phyloP scores from a whole-genome alignment of 2,888 invertebrate species.

The Brachypterus glaber region DNA sequence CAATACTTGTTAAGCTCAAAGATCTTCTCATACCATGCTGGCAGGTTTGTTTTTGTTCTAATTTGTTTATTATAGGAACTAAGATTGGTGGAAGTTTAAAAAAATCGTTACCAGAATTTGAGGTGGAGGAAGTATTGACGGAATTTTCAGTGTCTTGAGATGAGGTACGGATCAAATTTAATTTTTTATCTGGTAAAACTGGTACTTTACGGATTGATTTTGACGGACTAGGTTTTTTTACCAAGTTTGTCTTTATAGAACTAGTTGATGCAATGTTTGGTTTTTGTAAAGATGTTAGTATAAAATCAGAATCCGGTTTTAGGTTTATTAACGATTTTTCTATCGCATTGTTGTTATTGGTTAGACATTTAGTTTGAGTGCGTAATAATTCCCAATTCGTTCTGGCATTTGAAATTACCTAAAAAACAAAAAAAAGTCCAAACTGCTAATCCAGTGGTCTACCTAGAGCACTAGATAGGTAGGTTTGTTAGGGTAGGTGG shows the following conservation, averaged over 20 bases:
- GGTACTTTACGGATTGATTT: constrained; percentile 33
- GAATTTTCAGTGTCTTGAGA: constrained; percentile 55
- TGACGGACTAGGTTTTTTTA: constrained; percentile 36
- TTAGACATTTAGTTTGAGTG: constrained; percentile 53
- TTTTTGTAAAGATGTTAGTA: constrained; percentile 36
- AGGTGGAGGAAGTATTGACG: constrained; percentile 49
- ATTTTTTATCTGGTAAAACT: constrained; percentile 45
- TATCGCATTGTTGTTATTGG: constrained; percentile 31
- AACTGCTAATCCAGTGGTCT: too few species aligned
- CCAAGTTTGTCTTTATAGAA: constrained; percentile 16
- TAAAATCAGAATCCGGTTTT: constrained; percentile 38
- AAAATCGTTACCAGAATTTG: constrained; percentile 43
- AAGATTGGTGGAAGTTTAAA: constrained; percentile 62
- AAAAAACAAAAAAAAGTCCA: neutral
- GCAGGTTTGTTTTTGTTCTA: constrained; percentile 40
- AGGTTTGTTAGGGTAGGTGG: too few species aligned
- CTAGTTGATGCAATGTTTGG: constrained; percentile 21
- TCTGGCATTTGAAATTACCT: constrained; percentile 67
- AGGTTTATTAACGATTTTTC: constrained; percentile 31
- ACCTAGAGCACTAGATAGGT: too few species aligned
- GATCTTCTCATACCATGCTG: constrained; percentile 31
- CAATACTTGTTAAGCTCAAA: constrained; percentile 60
- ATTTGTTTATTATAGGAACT: constrained; percentile 56
- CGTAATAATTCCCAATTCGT: constrained; percentile 79
- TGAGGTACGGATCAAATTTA: constrained; percentile 37